A percentile compares a stretch with the other conserved stretches of the same genome.
Evolutionary conservation across 2,113 vertebrate species (phyloP).

Genomic region (Triplophysa dalaica): DNA sequence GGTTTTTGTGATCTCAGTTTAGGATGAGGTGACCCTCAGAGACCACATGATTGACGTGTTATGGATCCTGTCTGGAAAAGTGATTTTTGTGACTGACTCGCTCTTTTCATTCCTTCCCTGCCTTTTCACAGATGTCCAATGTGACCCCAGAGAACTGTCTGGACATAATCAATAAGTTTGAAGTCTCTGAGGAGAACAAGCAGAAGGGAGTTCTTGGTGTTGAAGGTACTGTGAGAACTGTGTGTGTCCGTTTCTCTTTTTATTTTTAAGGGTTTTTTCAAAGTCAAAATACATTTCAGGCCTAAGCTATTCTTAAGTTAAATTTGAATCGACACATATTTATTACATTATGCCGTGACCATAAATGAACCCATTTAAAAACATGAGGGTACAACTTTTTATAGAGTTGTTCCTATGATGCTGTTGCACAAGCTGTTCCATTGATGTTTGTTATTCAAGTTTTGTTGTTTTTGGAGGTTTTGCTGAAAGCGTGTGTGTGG

Average conservation of each 20-base stretch:
- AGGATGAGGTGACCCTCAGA: conserved; percentile 22
- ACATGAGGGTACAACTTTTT: too few relatives aligned
- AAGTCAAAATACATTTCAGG: not conserved
- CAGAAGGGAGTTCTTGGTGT: conserved; percentile 85
- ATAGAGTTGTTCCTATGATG: too few relatives aligned
- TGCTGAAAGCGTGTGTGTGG: not conserved
- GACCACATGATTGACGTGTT: conserved; percentile 14
- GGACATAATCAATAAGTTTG: conserved; percentile 94
- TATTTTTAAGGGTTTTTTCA: not conserved
- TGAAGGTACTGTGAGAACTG: conserved; percentile 80
- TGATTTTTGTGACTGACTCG: not conserved
- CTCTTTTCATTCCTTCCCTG: not conserved
- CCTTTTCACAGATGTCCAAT: conserved; percentile 82
- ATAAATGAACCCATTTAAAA: too few relatives aligned
- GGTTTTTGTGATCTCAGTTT: conserved; percentile 3
- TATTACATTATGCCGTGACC: not conserved
- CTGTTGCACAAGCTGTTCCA: too few relatives aligned
- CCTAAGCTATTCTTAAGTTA: not conserved
- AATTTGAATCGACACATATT: not conserved
- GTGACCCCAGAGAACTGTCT: conserved; percentile 88
- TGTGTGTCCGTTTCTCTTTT: conserved; percentile 1
- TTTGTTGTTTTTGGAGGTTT: too few relatives aligned
- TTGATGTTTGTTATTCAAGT: too few relatives aligned
- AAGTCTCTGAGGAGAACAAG: conserved; percentile 91
- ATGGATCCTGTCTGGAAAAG: conserved; percentile 7